Percentiles rank a stretch among this genome's conserved stretches.
These are phyloP conservation scores for Rhysida immarginata DNA, from an alignment of 1,140 invertebrate genomes.

Conservation along the genomic window DNA sequence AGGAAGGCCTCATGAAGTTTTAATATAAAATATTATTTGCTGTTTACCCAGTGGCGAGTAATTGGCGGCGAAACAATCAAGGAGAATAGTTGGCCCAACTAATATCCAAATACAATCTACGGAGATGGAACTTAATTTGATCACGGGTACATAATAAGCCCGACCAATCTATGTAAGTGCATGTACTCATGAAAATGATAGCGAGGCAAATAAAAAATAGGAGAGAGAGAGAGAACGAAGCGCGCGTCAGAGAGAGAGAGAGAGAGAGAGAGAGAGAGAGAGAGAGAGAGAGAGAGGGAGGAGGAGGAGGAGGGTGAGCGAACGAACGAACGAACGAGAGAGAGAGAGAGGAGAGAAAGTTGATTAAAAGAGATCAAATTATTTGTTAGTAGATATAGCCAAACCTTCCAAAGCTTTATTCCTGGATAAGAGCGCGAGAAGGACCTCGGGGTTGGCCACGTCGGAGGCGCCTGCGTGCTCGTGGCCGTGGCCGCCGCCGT, in stretches of 20 bases:
- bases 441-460: conserved; percentile 55
- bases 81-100: conserved; percentile 9
- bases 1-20: conserved; percentile 6
- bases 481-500: background rate
- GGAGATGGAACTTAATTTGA: conserved; percentile 17
- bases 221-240: conserved; percentile 1
- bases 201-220: conserved; percentile 15
- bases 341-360: too few relatives aligned
- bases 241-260: background rate
- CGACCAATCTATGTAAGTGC: conserved; percentile 19
- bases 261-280: background rate
- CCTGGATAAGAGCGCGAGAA: conserved; percentile 60
- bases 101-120: conserved; percentile 17
- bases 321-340: conserved; percentile 11
- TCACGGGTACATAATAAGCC: conserved; percentile 17
- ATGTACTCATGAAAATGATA: conserved; percentile 17
- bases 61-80: conserved; percentile 1
- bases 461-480: background rate
- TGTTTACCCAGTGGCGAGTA: conserved; percentile 1
- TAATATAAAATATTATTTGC: conserved; percentile 9
- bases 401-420: conserved; percentile 78
- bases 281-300: conserved; percentile 11
- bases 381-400: conserved; percentile 12
- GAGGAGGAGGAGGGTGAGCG: conserved; percentile 6
- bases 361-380: too few relatives aligned